Evolutionary conservation across 2,113 vertebrate genomes (phyloP), one percentile per base, ranked within the genome.

Genomic region (Macheiramphus alcinus): DNA sequence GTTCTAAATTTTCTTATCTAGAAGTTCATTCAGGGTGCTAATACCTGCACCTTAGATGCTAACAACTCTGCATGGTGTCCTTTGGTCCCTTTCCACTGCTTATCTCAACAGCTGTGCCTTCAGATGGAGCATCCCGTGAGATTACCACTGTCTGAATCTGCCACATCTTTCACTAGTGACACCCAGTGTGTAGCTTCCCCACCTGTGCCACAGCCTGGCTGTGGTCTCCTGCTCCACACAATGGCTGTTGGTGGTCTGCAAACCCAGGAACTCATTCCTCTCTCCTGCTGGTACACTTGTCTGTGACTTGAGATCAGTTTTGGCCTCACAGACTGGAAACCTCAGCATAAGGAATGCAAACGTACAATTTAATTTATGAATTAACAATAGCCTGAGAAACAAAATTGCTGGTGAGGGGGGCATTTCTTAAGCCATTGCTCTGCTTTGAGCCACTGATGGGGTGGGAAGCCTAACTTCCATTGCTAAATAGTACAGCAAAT

Each of bases 121-220:
- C 43, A 68, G 27, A 16, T 50, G 32, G 16, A 55, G 19, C 23
- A 31, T 71, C 38, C 43, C 4, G 7, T 48, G 63, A 45, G 36
- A 58, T 14, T 26, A 16, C 11, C 25, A 6, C 8, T 32, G 13
- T 27, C 38, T 55, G 38, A 55, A 50, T 50, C 56, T 90, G n/a
- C 25, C 16, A 4, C 14, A 14, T 67, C 20, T 73, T 66, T 40
- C 36, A 16, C 21, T 32, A 23, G 10, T 32, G 56, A 16, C 42
- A 32, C 5, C 22, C 31, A 36, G 5, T 0, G 0, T 16, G 38
- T 5, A 38, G 7, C 45, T 58, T 88, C 18, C 11, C 18, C 36
- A 43, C 5, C 11, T 3, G 1, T 1, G 3, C 4, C 36, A 20
- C 22, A 58, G n/a, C 21, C 63, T 62, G 34, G 18, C 36, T 48